A percentile compares a stretch with the other conserved stretches of the same genome.
Evolutionary conservation across 2,113 vertebrate species (phyloP).

Genomic region (Plestiodon gilberti): DNA sequence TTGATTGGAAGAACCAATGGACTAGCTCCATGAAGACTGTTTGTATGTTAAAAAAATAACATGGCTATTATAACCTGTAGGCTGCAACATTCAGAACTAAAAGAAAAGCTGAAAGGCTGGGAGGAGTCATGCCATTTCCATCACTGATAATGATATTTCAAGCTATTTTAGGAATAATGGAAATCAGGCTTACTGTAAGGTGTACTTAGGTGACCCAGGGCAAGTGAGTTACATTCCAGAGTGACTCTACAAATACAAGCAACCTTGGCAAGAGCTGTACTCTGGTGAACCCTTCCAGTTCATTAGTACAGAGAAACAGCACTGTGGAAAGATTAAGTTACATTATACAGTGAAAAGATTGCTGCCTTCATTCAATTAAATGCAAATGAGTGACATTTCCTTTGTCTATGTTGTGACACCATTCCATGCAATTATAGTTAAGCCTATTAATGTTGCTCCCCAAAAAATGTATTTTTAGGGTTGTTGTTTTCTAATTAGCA

Average conservation of each 20-base stretch:
- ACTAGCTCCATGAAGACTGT: too few relatives aligned
- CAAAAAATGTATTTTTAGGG: background rate
- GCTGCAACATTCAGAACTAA: conserved; percentile 21
- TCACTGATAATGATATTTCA: conserved; percentile 11
- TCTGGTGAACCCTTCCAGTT: conserved; percentile 17
- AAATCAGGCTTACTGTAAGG: conserved; percentile 36
- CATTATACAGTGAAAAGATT: conserved; percentile 39
- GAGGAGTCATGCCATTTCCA: conserved; percentile 40
- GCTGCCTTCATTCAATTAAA: conserved; percentile 5
- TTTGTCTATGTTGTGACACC: conserved; percentile 5
- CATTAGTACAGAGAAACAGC: background rate
- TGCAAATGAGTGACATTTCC: conserved; percentile 35
- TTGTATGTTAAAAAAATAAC: too few relatives aligned
- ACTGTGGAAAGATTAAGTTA: background rate
- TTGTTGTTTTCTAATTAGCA: conserved; percentile 28
- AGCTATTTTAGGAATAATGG: conserved; percentile 50
- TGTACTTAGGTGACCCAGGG: conserved; percentile 33
- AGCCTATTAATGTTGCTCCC: background rate
- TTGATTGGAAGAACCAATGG: too few relatives aligned
- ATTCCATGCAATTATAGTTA: conserved; percentile 35
- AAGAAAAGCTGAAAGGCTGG: conserved; percentile 27
- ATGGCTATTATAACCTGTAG: conserved; percentile 13
- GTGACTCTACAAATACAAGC: background rate
- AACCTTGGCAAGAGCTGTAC: background rate
- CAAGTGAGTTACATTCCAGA: background rate